Evolutionary conservation across 2,113 vertebrate species (phyloP).

Genomic region (Myotis lucifugus): DNA sequence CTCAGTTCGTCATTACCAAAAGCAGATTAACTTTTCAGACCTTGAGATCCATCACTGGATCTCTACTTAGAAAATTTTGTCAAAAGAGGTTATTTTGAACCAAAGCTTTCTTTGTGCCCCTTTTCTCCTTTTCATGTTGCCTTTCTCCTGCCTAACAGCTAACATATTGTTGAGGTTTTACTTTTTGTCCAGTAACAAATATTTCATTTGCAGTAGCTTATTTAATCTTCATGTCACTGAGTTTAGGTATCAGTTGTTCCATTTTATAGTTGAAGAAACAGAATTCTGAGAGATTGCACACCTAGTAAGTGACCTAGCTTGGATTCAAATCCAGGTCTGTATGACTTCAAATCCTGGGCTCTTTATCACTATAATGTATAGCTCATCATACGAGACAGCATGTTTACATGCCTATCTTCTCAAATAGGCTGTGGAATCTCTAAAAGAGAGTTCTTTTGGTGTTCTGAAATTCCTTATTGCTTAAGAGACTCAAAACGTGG

Average conservation of each 20-base stretch:
- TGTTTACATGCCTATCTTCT: neutral
- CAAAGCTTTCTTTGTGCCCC: neutral
- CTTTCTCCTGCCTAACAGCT: neutral
- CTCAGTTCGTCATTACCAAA: neutral
- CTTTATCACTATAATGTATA: neutral
- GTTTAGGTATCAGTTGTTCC: neutral
- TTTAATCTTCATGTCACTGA: conserved; percentile 21
- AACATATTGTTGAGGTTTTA: neutral
- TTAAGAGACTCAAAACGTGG: neutral
- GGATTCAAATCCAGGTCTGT: neutral
- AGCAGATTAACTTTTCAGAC: neutral
- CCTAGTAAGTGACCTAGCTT: neutral
- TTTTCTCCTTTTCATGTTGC: neutral
- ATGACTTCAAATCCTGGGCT: neutral
- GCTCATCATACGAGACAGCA: neutral
- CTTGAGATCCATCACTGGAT: neutral
- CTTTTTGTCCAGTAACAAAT: neutral
- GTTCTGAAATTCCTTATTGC: neutral
- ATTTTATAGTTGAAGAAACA: neutral
- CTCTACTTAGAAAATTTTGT: neutral
- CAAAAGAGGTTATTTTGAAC: neutral
- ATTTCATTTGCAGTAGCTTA: neutral
- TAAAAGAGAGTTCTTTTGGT: conserved; percentile 4
- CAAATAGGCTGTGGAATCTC: neutral
- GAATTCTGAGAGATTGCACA: neutral